These are phyloP conservation scores for Delia radicum DNA, from an alignment of 1,140 invertebrate species.

Conservation along the genomic window DNA sequence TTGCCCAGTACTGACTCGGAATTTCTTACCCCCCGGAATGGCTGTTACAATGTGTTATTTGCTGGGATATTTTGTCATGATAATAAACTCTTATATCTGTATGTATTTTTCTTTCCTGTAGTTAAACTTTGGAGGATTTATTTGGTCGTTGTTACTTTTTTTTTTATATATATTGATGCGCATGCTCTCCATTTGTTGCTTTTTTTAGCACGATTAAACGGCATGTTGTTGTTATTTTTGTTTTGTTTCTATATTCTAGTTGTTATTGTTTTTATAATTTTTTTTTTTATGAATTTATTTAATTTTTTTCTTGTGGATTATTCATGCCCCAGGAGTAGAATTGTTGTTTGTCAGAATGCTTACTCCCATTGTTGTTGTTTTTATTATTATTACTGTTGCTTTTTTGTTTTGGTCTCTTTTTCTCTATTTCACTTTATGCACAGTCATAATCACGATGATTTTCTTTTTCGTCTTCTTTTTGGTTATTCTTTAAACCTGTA, in stretches of 20 bases:
- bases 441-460: not conserved
- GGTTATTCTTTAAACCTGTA: too few species aligned
- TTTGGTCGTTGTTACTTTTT: not conserved
- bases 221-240: not conserved
- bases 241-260: too few species aligned
- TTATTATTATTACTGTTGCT: not conserved
- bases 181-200: not conserved
- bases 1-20: too few species aligned
- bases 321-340: not conserved
- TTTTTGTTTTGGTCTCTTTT: not conserved
- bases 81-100: too few species aligned
- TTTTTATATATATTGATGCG: not conserved
- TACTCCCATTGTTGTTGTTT: not conserved
- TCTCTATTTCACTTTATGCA: not conserved
- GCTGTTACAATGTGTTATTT: too few species aligned
- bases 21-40: too few species aligned
- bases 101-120: too few species aligned
- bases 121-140: not conserved
- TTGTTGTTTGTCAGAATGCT: not conserved
- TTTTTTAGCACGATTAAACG: not conserved
- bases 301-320: not conserved
- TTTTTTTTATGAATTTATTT: not conserved
- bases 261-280: too few species aligned
- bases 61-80: too few species aligned
- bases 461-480: too few species aligned